Percentiles rank a stretch among this genome's conserved stretches.
phyloP scores from a whole-genome alignment of 1,140 invertebrate genomes.

The Ylistrum balloti region DNA sequence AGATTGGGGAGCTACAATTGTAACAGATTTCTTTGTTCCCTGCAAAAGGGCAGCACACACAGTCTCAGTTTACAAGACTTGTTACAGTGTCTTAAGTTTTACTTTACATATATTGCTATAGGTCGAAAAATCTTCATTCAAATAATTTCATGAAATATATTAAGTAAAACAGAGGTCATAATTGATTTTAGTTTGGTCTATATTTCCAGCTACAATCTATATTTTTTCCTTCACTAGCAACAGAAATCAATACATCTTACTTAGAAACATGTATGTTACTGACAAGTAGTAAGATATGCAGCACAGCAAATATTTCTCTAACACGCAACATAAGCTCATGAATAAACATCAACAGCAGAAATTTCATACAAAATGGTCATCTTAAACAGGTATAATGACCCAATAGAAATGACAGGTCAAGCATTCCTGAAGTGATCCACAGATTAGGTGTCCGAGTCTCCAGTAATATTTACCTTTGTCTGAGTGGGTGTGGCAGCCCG shows the following conservation, averaged over 20 bases:
- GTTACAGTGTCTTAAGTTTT: too few relatives aligned
- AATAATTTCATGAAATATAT: background rate
- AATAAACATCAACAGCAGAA: background rate
- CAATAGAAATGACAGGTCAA: background rate
- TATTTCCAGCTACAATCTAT: background rate
- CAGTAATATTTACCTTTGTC: background rate
- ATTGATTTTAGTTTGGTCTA: background rate
- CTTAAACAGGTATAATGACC: constrained; percentile 14
- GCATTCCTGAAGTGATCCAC: background rate
- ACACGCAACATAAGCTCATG: background rate
- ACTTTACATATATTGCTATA: too few relatives aligned
- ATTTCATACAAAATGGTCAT: constrained; percentile 26
- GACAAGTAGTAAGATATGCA: background rate
- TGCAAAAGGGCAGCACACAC: constrained; percentile 23
- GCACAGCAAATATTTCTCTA: constrained; percentile 17
- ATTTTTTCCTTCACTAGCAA: background rate
- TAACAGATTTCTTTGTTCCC: constrained; percentile 47
- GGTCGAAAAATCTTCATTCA: too few relatives aligned
- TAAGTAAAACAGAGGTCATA: background rate
- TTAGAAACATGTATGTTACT: background rate
- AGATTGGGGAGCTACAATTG: constrained; percentile 42
- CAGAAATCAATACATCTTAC: background rate
- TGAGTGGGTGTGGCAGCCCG: background rate
- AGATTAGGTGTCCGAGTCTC: background rate
- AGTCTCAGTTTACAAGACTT: background rate